These are phyloP conservation scores for Lithophane semibrunnea DNA, from an alignment of 2,888 invertebrate genomes.

Conservation along the genomic window DNA sequence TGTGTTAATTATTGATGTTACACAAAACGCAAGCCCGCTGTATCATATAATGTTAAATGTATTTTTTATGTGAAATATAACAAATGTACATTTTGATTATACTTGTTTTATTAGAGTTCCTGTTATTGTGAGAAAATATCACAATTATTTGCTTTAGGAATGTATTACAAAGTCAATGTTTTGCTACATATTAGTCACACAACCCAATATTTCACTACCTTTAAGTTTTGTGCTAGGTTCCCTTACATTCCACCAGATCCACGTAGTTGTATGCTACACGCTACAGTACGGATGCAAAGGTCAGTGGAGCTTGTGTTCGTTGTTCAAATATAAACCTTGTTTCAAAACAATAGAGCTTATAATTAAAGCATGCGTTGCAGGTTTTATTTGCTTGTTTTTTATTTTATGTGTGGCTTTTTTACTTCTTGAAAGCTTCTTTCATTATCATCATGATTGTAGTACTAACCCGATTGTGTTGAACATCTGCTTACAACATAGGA, in stretches of 20 bases:
- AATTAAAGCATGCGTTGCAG: constrained; percentile 21
- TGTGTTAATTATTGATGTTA: constrained; percentile 76
- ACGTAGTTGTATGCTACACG: constrained; percentile 38
- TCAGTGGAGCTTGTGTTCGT: constrained; percentile 71
- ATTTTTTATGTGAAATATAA: constrained; percentile 89
- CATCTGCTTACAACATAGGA: constrained; percentile 14
- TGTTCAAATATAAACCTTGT: constrained; percentile 34
- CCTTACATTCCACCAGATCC: constrained; percentile 12
- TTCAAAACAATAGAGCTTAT: constrained; percentile 14
- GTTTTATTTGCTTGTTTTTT: constrained; percentile 38
- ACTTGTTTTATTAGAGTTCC: constrained; percentile 82
- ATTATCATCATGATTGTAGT: constrained; percentile 22
- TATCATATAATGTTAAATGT: constrained; percentile 82
- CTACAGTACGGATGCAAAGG: constrained; percentile 70
- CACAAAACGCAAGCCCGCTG: constrained; percentile 76
- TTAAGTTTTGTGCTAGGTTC: not conserved
- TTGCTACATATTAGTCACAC: not conserved
- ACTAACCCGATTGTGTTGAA: constrained; percentile 37
- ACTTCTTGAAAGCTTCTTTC: constrained; percentile 25
- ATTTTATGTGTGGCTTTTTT: constrained; percentile 46
- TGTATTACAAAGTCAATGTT: constrained; percentile 3
- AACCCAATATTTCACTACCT: not conserved
- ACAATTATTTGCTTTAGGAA: not conserved
- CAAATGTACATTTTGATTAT: constrained; percentile 84
- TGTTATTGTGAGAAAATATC: constrained; percentile 2